Evolutionary conservation across 2,113 vertebrate genomes (phyloP).

Genomic region (Onychorhynchus coronatus): DNA sequence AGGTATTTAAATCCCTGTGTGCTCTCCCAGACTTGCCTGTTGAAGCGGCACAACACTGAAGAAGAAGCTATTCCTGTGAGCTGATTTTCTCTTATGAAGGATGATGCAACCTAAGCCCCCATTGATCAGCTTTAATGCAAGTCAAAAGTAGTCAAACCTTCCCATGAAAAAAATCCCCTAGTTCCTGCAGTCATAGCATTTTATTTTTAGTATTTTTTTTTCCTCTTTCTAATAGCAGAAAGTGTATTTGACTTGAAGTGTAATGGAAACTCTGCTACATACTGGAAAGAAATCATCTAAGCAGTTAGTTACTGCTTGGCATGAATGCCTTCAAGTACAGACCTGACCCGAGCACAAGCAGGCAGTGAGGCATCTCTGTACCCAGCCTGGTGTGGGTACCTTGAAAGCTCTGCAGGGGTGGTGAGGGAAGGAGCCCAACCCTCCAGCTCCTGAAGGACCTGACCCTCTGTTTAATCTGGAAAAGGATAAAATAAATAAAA

Average conservation of each 20-base stretch:
- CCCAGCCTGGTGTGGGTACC: rapidly evolving
- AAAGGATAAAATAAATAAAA: not conserved
- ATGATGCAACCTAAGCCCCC: not conserved
- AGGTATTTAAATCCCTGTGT: not conserved
- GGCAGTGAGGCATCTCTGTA: not conserved
- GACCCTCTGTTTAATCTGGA: not conserved
- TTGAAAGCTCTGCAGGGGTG: rapidly evolving
- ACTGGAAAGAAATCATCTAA: not conserved
- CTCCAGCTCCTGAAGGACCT: not conserved
- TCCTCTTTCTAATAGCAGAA: not conserved
- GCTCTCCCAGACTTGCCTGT: not conserved
- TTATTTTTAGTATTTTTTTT: not conserved
- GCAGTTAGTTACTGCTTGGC: not conserved
- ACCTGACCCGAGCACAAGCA: not conserved
- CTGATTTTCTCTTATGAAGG: not conserved
- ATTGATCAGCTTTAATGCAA: not conserved
- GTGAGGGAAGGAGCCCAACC: not conserved
- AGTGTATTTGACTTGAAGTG: not conserved
- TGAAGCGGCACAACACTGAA: not conserved
- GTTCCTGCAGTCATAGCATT: not conserved
- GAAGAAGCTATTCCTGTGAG: not conserved
- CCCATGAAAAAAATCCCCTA: not conserved
- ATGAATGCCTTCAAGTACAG: too few relatives aligned
- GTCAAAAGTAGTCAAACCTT: not conserved
- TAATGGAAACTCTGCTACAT: not conserved